Evolutionary conservation across 2,113 vertebrate genomes (phyloP).

Genomic region (Takifugu flavidus): DNA sequence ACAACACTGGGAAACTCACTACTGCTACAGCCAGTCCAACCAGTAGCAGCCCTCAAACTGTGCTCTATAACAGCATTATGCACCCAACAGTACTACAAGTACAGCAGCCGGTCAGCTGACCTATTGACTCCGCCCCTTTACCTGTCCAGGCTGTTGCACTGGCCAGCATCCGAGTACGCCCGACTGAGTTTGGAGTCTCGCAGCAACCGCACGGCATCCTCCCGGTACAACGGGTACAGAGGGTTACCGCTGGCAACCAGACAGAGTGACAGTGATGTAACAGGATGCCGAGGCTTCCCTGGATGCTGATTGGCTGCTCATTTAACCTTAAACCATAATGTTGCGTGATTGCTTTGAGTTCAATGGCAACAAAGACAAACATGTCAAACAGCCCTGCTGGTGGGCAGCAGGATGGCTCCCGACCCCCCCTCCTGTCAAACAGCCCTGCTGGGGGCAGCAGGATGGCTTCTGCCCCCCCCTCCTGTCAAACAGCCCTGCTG

Average conservation of each 20-base stretch:
- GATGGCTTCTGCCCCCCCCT: too few species aligned
- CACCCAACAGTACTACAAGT: too few species aligned
- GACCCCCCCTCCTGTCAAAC: neutral
- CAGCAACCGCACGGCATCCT: constrained; percentile 85
- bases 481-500: neutral
- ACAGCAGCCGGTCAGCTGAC: neutral
- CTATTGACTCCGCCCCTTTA: constrained; percentile 44
- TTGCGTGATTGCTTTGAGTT: too few species aligned
- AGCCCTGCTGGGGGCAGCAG: neutral
- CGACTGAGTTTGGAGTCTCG: constrained; percentile 77
- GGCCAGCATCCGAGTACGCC: constrained; percentile 75
- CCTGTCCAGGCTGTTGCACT: constrained; percentile 77
- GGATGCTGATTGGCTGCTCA: neutral
- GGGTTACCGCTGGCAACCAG: constrained; percentile 71
- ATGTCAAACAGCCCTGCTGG: neutral
- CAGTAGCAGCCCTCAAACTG: neutral
- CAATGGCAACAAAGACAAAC: too few species aligned
- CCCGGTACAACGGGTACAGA: constrained; percentile 82
- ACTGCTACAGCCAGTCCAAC: neutral
- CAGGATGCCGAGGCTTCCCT: neutral
- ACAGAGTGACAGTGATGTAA: neutral
- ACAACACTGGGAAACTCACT: neutral
- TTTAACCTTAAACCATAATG: neutral
- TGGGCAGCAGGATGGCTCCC: too few species aligned
- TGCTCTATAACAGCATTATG: too few species aligned